Evolutionary conservation across 2,888 invertebrate species (phyloP), one percentile per base, ranked within the genome.

Genomic region (Pseudoips prasinana): DNA sequence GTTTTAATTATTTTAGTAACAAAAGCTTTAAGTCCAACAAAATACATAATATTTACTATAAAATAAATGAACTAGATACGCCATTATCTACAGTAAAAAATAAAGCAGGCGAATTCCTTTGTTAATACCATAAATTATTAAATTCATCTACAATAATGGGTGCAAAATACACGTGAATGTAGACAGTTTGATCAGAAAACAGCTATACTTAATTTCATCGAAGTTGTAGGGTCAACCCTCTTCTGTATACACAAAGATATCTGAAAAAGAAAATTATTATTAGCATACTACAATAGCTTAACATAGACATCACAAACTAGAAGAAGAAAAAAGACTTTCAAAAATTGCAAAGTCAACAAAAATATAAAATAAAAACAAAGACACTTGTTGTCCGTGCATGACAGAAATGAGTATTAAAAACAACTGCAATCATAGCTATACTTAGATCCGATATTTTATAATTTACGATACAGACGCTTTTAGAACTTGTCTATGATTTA

Each of bases 21-120:
- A 69, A 67, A 73, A 55, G 58, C 67, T 41, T 59, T 46, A 54
- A 57, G 45, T 71, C 71, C 70, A 74, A 77, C 58, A 59, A 73
- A 43, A 69, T 70, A 56, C 61, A 56, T 62, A 48, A 64, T 65
- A 63, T 59, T 63, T 57, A 65, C 67, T 74, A 76, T 64, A 67
- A 72, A 73, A 69, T 64, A 73, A 73, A 69, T 67, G 54, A 69
- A 65, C 60, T 58, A 64, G 49, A 63, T 58, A 58, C 58, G 64
- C 67, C 61, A 59, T 56, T 69, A 70, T 69, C 65, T 67, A 70
- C 72, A 63, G 54, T 63, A 60, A 57, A 64, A 63, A 63, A 69
- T 60, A 60, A 62, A 65, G 52, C 64, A 62, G 62, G 60, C 59
- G 46, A 53, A 48, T 49, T 55, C 46, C 38, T 58, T 57, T 38